Percentiles rank a stretch among this genome's conserved stretches.
phyloP scores from a whole-genome alignment of 2,797 vertebrate genomes.

The Rhinogobio ventralis region DNA sequence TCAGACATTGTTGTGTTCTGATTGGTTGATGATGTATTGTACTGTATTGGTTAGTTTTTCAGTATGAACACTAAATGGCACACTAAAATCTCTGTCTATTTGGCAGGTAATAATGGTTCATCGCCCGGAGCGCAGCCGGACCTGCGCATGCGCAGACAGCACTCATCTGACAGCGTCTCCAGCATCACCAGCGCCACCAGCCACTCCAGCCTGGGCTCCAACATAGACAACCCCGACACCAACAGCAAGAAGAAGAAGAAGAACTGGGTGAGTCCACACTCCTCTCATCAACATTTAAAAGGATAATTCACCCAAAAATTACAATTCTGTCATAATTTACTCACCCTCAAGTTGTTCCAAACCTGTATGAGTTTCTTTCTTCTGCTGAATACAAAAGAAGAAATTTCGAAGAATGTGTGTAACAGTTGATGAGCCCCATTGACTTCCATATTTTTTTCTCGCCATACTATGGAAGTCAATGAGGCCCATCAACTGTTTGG shows the following conservation, averaged over 20 bases:
- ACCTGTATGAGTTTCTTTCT: not conserved
- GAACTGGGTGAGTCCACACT: slow-evolving; percentile 89
- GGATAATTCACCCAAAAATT: not conserved
- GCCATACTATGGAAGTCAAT: not conserved
- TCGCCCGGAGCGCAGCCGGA: slow-evolving; percentile 80
- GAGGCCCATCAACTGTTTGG: not conserved
- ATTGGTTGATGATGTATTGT: not conserved
- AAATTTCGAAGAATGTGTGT: not conserved
- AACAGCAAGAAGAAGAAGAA: slow-evolving; percentile 95
- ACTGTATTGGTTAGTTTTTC: not conserved
- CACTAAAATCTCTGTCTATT: slow-evolving; percentile 18
- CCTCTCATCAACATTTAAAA: not conserved
- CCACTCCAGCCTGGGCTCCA: slow-evolving; percentile 92
- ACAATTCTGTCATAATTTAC: not conserved
- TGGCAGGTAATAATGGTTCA: slow-evolving; percentile 66
- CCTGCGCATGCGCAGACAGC: slow-evolving; percentile 92
- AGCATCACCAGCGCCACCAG: slow-evolving; percentile 88
- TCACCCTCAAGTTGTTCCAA: not conserved
- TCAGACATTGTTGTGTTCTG: not conserved
- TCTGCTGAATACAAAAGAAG: not conserved
- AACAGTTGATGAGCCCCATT: not conserved
- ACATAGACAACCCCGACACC: slow-evolving; percentile 79
- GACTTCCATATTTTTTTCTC: not conserved
- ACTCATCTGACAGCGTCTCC: slow-evolving; percentile 91
- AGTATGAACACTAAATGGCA: not conserved